Evolutionary conservation across 1,140 invertebrate genomes (phyloP).

Genomic region (Drosophila sp.): DNA sequence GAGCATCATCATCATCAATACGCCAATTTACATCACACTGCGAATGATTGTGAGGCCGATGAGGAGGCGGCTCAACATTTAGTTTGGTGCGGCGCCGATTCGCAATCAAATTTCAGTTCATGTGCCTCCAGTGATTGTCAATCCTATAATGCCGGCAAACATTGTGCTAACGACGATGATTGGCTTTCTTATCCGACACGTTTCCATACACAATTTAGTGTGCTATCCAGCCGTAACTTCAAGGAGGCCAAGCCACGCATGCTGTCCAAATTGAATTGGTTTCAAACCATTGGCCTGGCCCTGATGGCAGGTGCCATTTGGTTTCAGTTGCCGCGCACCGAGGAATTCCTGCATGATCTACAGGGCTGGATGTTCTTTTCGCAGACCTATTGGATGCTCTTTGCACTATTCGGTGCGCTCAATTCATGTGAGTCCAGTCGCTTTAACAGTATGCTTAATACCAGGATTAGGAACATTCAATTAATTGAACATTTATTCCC

Average conservation of each 20-base stretch:
- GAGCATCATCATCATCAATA: constrained; percentile 55
- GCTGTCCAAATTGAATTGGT: constrained; percentile 92
- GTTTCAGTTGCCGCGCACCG: constrained; percentile 91
- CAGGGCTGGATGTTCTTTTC: constrained; percentile 96
- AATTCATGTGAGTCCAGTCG: constrained; percentile 86
- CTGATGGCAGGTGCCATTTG: constrained; percentile 91
- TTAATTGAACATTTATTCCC: too few relatives aligned
- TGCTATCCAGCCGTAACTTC: constrained; percentile 92
- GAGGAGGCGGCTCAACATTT: constrained; percentile 90
- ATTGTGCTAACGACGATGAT: constrained; percentile 84
- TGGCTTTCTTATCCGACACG: constrained; percentile 90
- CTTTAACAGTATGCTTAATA: too few relatives aligned
- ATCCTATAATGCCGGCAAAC: constrained; percentile 56
- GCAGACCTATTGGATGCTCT: constrained; percentile 94
- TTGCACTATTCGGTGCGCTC: constrained; percentile 92
- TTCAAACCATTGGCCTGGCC: constrained; percentile 91
- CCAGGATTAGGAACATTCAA: not conserved
- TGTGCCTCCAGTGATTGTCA: constrained; percentile 87
- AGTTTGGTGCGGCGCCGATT: constrained; percentile 88
- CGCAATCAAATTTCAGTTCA: constrained; percentile 89
- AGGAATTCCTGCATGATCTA: constrained; percentile 91
- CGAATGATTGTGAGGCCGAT: constrained; percentile 56
- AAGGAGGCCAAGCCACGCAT: constrained; percentile 91
- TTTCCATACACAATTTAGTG: constrained; percentile 92
- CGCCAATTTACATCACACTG: constrained; percentile 55